Evolutionary conservation across 2,113 vertebrate species (phyloP), one percentile per base, ranked within the genome.

Genomic region (Miniopterus natalensis): DNA sequence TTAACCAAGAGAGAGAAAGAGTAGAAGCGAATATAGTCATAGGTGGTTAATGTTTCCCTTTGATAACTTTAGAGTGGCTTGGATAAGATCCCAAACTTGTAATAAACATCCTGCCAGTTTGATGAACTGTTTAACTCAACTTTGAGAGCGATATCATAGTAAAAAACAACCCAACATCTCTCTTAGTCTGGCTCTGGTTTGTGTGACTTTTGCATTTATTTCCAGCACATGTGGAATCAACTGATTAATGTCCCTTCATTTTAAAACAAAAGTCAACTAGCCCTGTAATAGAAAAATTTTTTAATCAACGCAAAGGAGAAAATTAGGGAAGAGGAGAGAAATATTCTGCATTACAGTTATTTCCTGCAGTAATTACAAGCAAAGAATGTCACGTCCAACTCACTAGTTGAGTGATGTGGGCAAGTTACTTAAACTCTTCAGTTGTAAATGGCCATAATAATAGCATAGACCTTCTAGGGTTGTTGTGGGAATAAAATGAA

Each of bases 91-190:
- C 51, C 66, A 65, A 71, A 77, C 20, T 75, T 70, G 8, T 31
- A 83, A 95, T 47, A 85, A 95, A 89, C 66, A 68, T 9, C 15
- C 23, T 68, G 75, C 29, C n/a, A 92, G n/a, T 92, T 78, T 80
- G 78, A 88, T 84, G n/a, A 84, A 92, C 84, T 70, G 85, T 85
- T 86, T 63, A 73, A 79, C 27, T 31, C 68, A 83, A 77, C 65
- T 90, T 66, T 81, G 59, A 90, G 40, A 14, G 20, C 68, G 17
- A 45, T 9, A 73, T 68, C 42, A 53, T 47, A 40, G 45, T 59
- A 42, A 65, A 78, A 90, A 83, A n/a, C 11, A 90, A 90, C n/a
- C 18, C 20, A 93, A 31, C 25, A 31, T 89, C n/a, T 80, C 20
- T 79, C 40, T 96, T 40, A 75, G 31, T 57, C 61, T 83, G 75